These are phyloP conservation scores for Pteropus alecto DNA, from an alignment of 2,113 vertebrate species.

Conservation along the genomic window DNA sequence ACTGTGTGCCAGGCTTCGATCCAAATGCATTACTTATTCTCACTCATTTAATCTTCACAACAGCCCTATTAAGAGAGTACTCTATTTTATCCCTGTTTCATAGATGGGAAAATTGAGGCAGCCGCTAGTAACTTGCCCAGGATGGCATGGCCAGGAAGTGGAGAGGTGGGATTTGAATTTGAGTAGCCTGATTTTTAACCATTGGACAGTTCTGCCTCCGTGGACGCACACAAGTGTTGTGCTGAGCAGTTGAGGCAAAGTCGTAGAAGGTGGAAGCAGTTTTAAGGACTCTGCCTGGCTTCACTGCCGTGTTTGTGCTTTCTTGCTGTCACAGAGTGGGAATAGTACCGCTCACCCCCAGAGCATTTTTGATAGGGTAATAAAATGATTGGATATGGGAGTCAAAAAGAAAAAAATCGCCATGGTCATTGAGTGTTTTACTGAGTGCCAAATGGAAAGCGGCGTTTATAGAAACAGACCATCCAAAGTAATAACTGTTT, in stretches of 20 bases:
- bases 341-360: neutral
- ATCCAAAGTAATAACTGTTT: neutral
- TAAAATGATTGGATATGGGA: neutral
- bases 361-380: neutral
- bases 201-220: neutral
- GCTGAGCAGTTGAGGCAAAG: neutral
- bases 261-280: neutral
- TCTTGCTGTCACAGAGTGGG: neutral
- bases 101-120: neutral
- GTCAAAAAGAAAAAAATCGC: neutral
- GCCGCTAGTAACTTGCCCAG: neutral
- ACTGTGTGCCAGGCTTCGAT: neutral
- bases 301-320: accelerated
- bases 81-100: neutral
- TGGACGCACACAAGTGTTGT: neutral
- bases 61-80: neutral
- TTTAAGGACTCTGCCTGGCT: neutral
- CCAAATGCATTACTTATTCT: neutral
- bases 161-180: neutral
- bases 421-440: neutral
- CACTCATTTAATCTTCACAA: neutral
- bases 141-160: neutral
- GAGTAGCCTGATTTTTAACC: neutral
- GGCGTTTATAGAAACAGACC: neutral
- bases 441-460: neutral